phyloP scores from a whole-genome alignment of 2,113 vertebrate genomes.

The Sceloporus undulatus region DNA sequence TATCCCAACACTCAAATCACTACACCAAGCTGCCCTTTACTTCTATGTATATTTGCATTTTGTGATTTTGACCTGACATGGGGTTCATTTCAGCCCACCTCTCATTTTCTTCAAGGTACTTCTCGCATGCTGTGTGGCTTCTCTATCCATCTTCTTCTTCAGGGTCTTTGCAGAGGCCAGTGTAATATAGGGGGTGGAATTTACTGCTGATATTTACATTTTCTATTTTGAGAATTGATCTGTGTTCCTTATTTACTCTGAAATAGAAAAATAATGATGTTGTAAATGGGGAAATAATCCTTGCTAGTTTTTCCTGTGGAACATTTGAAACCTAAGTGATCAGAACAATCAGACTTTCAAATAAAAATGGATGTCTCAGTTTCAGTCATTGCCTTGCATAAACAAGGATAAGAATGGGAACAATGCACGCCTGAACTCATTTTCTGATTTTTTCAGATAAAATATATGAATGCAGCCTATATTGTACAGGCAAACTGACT shows the following conservation, averaged over 20 bases:
- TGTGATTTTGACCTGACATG: too few species aligned
- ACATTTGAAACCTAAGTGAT: not conserved
- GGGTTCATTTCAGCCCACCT: not conserved
- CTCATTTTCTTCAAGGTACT: not conserved
- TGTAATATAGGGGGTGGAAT: not conserved
- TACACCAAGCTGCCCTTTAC: not conserved
- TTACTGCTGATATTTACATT: not conserved
- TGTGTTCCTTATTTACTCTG: not conserved
- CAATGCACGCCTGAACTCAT: not conserved
- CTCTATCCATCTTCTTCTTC: not conserved
- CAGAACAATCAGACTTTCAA: not conserved
- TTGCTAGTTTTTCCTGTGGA: not conserved
- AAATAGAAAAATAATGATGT: not conserved
- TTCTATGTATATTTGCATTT: not conserved
- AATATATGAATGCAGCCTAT: not conserved
- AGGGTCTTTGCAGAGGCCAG: not conserved
- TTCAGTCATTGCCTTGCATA: too few species aligned
- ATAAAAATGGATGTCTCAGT: not conserved
- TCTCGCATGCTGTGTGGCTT: not conserved
- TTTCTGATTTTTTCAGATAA: not conserved
- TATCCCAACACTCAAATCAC: too few species aligned
- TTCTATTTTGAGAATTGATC: not conserved
- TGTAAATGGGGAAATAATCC: not conserved
- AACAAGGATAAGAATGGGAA: not conserved
- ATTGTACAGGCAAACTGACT: too few species aligned